A percentile compares a stretch with the other conserved stretches of the same genome.
Conservation (phyloP, 2,113 vertebrate genomes). For the Lanius ludovicianus region DNA sequence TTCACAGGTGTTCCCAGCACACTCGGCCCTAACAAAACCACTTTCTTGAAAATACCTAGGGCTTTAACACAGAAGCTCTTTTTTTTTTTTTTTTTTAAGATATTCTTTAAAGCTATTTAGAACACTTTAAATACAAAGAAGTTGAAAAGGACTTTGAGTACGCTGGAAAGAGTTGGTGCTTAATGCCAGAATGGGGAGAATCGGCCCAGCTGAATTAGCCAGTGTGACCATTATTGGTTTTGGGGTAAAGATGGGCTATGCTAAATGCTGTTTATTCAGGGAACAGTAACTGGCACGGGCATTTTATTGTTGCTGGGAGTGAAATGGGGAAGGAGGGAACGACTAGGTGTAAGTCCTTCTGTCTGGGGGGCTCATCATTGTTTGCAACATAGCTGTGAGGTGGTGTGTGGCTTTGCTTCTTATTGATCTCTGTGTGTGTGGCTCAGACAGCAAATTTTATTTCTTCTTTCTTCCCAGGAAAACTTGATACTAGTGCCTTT, state of each 20-base stretch:
- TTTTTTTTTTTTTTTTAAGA: not conserved
- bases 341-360: not conserved
- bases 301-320: not conserved
- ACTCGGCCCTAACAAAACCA: slow-evolving; percentile 66
- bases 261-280: not conserved
- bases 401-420: not conserved
- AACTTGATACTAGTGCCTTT: not conserved
- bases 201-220: not conserved
- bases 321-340: not conserved
- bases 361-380: not conserved
- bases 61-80: slow-evolving; percentile 55
- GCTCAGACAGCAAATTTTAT: not conserved
- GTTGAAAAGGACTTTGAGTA: slow-evolving; percentile 64
- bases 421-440: not conserved
- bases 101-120: slow-evolving; percentile 71
- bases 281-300: not conserved
- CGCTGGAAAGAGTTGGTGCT: slow-evolving; percentile 32
- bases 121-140: slow-evolving; percentile 74
- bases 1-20: slow-evolving; percentile 78
- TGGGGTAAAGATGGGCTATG: not conserved
- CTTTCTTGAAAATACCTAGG: slow-evolving; percentile 74
- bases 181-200: slow-evolving; percentile 40
- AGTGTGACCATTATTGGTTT: not conserved
- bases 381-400: not conserved
- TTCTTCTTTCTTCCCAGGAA: not conserved